A percentile compares a stretch with the other conserved stretches of the same genome.
These are phyloP conservation scores for Andrena trimmerana DNA, from an alignment of 2,888 invertebrate species.

Conservation along the genomic window DNA sequence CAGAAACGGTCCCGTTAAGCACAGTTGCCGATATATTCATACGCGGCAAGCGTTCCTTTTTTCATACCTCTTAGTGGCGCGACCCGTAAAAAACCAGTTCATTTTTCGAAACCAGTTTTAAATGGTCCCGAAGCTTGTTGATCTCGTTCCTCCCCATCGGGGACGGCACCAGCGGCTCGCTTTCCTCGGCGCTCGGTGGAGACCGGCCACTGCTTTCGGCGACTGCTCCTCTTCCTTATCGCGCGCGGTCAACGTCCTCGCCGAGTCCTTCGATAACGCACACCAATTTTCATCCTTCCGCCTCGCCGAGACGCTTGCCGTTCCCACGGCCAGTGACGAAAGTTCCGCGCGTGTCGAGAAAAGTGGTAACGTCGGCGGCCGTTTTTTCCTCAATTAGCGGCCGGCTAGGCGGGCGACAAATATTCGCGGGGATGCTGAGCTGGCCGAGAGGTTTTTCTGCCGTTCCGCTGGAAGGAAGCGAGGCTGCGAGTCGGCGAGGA, in stretches of 20 bases:
- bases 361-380: no score
- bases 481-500: neutral
- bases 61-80: constrained; percentile 17
- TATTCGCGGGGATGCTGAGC: neutral
- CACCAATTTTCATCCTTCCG: neutral
- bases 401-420: neutral
- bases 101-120: constrained; percentile 42
- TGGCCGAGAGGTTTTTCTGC: neutral
- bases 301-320: neutral
- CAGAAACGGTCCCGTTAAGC: constrained; percentile 63
- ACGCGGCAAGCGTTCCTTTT: constrained; percentile 20
- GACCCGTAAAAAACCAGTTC: constrained; percentile 53
- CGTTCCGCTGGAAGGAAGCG: neutral
- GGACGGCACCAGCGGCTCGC: neutral
- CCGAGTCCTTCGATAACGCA: neutral
- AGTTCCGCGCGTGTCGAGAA: no score
- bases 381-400: no score
- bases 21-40: constrained; percentile 48
- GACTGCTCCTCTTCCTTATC: neutral
- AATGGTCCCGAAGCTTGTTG: neutral
- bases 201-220: neutral
- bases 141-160: neutral
- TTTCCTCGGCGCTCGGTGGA: neutral
- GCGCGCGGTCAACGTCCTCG: neutral
- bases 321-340: no score